phyloP scores from a whole-genome alignment of 2,797 vertebrate species.

The Rhinichthys osculus region DNA sequence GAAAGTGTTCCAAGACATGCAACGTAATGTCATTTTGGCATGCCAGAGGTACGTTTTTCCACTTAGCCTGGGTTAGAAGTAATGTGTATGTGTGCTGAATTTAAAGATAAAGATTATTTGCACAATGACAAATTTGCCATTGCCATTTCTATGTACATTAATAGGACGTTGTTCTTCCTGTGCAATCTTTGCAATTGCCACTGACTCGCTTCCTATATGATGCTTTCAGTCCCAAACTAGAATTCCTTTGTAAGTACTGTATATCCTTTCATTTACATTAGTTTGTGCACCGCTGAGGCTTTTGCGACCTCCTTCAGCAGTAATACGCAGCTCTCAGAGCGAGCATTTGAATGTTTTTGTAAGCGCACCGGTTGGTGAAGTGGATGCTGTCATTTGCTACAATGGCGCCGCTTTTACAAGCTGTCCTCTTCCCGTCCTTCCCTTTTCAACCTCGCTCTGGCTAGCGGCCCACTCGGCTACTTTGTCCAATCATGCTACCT shows the following conservation, averaged over 20 bases:
- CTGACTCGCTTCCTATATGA: background rate
- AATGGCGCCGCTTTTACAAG: constrained; percentile 61
- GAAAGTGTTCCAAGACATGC: background rate
- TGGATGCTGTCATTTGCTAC: constrained; percentile 41
- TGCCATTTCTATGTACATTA: background rate
- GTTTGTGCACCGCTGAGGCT: background rate
- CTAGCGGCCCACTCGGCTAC: constrained; percentile 58
- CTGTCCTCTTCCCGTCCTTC: constrained; percentile 60
- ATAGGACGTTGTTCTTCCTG: background rate
- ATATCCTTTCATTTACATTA: constrained; percentile 1
- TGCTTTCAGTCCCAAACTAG: constrained; percentile 7
- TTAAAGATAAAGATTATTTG: background rate
- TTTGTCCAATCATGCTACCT: constrained; percentile 58
- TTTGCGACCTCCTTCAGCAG: background rate
- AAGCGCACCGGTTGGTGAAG: constrained; percentile 4
- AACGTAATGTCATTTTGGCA: background rate
- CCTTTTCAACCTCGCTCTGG: constrained; percentile 69
- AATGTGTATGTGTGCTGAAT: background rate
- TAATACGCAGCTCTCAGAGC: constrained; percentile 28
- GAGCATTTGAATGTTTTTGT: constrained; percentile 41
- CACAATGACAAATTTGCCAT: background rate
- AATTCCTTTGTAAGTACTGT: background rate
- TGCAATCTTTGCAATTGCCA: background rate
- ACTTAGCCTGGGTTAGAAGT: background rate
- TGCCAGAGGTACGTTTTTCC: background rate